Conservation (phyloP, 2,113 vertebrate species). For the Geothlypis trichas region DNA sequence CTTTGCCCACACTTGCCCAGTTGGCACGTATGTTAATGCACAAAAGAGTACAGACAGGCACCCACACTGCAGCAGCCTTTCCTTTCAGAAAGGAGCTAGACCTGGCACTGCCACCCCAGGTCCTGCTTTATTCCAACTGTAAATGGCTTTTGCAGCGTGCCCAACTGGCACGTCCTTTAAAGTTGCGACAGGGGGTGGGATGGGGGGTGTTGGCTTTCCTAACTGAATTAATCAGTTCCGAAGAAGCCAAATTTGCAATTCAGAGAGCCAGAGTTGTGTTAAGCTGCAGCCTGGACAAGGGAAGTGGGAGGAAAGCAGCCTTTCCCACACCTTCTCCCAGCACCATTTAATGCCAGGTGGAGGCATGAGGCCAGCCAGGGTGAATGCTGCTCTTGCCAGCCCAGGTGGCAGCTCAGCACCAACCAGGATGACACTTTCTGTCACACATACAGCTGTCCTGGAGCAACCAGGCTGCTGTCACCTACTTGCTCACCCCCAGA, state of each 20-base stretch:
- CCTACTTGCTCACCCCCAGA: not conserved
- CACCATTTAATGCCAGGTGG: accelerated
- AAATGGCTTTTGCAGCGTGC: not conserved
- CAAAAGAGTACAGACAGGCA: not conserved
- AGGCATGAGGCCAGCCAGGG: not conserved
- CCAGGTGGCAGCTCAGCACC: not conserved
- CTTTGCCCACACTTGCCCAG: not conserved
- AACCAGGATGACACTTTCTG: not conserved
- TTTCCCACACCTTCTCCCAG: not conserved
- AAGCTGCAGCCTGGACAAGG: not conserved
- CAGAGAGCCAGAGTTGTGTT: not conserved
- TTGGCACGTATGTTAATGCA: not conserved
- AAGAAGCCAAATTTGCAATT: conserved; percentile 5
- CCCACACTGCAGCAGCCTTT: not conserved
- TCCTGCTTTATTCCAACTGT: not conserved
- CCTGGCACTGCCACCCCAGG: not conserved
- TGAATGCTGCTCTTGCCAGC: accelerated
- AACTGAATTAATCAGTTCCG: not conserved
- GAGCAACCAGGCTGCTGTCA: not conserved
- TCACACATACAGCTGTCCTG: not conserved
- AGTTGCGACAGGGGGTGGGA: not conserved
- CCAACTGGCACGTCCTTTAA: not conserved
- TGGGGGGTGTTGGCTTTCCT: not conserved
- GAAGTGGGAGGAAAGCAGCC: not conserved
- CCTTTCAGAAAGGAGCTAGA: not conserved